Evolutionary conservation across 2,113 vertebrate genomes (phyloP), one percentile per base, ranked within the genome.

Genomic region (Pelecanus crispus): DNA sequence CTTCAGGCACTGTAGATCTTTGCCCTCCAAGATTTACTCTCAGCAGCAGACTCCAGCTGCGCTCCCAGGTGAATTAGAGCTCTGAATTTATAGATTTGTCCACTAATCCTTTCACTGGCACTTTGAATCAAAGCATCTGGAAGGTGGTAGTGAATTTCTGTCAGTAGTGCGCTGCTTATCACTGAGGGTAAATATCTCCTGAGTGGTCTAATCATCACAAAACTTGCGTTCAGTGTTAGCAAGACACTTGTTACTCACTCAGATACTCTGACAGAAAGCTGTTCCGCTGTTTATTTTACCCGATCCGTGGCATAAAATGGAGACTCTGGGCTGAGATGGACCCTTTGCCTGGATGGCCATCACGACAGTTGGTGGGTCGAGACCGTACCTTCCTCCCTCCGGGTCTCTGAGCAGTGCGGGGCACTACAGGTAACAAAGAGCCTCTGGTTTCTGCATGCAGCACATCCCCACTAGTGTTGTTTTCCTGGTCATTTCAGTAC

Each of bases 11-110:
- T n/a, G 52, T 55, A 62, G 67, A 29, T 86, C 88, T 93, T 92
- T 82, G 40, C 53, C 75, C 26, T 89, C 62, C 28, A 52, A 84
- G 95, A 79, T 89, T 92, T 91, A 77, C 42, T 75, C n/a, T 32
- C 59, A 77, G 75, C 55, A 78, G 25, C 42, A 59, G 61, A 56
- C 47, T 90, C 63, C 75, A 71, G 55, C 86, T 95, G 75, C 1
- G 4, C 47, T 90, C 59, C 45, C 4, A 13, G 63, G 31, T 90
- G 82, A 86, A 58, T 70, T 34, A 90, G 71, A 88, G 50, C 90
- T 92, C 79, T 88, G 71, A 58, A 88, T 81, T 62, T 83, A 78
- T 38, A 50, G 71, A 58, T 72, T 70, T 90, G 59, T 34, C 49
- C 68, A 45, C 53, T 94, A 78, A 94, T 88, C 95, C 50, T 67